Base-by-base conservation (phyloP, 2,888 invertebrate species). In the Smittia aterrima region DNA sequence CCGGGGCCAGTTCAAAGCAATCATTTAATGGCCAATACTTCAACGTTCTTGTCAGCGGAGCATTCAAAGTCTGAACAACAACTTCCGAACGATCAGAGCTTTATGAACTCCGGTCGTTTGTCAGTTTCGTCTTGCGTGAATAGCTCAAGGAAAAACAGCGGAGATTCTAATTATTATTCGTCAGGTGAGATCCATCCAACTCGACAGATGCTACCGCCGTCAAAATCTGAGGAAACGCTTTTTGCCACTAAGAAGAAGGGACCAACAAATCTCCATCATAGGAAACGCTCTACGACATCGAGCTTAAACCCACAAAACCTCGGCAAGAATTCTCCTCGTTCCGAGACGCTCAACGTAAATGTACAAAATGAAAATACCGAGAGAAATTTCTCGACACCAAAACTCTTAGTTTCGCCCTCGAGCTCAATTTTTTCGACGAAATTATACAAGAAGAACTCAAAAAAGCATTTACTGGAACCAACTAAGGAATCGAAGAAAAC, bases 21-120 rank as follows among this genome's bases (percentile, higher is more conserved):
- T 90, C 87, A 86, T 0, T 85, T 86, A 66, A 82, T 85, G 3
- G 84, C 84, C 0, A 79, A 79, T 13, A 20, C 58, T 1, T 20
- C 18, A 3, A 20, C 18, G 2, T 22, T 86, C 58, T 81, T 85
- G 77, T 81, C 85, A 77, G 77, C 77, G 0, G 93, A 93, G 78
- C 89, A 93, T 78, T 93, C 93, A 77, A 92, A 93, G 80, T 93
- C 93, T 27, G 93, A 93, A 78, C 93, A 93, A 79, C 90, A 91
- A 76, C 79, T 91, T 3, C 86, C 87, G 77, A 58, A 80, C 0
- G 87, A 88, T 78, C 79, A 88, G 4, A 80, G 20, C 22, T 62
- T 24, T 78, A 79, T 88, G 3, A 80, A 85, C 77, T 86, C 88
- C 25, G 85, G 87, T 76, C 88, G 86, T 77, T 79, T 88, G 27